Base-by-base conservation (phyloP, 2,888 invertebrate species). In the Rambutsinella grinnellia region DNA sequence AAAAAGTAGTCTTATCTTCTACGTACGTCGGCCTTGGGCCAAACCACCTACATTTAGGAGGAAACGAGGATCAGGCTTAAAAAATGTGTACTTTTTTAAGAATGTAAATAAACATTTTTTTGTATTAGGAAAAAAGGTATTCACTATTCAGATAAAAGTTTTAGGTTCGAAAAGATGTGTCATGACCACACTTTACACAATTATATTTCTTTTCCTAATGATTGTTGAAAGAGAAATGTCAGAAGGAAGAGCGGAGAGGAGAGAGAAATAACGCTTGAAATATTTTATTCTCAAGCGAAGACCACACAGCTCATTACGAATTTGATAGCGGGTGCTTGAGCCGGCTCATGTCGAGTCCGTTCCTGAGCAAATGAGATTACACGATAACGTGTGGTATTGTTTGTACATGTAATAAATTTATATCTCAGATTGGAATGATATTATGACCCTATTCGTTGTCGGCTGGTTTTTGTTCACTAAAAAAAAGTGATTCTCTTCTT, bases 301-400 rank as follows among this genome's bases (percentile, higher is more conserved):
- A 36, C 36, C 36, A 36, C 36, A 36, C 36, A 36, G 36, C 36
- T 36, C 36, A 36, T 36, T 36, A 36, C 36, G 36, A 36, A 36
- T 36, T 36, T 36, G 6, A 5, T 8, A 5, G 36, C 36, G 6
- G 36, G 36, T 13, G 13, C 5, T 36, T 13, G n/a, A 5, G 36
- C 36, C 36, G 36, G 36, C 36, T 36, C 36, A 36, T 36, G 36
- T 36, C 36, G 36, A 36, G 36, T 57, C 36, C 36, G 13, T 36
- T 36, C 13, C 36, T 8, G 13, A 36, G 13, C 36, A 36, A 36
- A 36, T 36, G 3, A 63, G 63, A 63, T 63, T 63, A 63, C 51
- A 53, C 28, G 49, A 60, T 56, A 61, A 61, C 53, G 67, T 67
- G 67, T 67, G 61, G 74, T 60, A 71, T 61, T 71, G 70, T 62